These are phyloP conservation scores for Clarias magur DNA, from an alignment of 2,113 vertebrate genomes.

Conservation along the genomic window DNA sequence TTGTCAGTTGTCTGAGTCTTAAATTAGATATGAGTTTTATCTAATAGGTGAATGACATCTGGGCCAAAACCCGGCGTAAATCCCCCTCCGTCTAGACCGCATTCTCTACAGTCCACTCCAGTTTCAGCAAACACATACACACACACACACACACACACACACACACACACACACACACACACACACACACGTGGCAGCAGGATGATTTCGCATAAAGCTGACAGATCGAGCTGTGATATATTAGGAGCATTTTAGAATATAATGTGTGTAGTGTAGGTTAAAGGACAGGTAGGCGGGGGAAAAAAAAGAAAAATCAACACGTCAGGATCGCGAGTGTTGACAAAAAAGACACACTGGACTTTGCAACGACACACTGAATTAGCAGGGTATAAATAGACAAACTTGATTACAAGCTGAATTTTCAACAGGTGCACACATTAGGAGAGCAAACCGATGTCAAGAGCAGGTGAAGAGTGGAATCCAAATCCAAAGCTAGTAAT, in stretches of 20 bases:
- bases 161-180: neutral
- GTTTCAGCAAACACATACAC: conserved; percentile 45
- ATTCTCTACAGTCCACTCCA: conserved; percentile 70
- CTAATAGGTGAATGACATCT: conserved; percentile 76
- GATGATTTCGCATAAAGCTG: conserved; percentile 64
- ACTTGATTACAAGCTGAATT: neutral
- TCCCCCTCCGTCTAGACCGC: conserved; percentile 69
- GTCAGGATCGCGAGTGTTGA: neutral
- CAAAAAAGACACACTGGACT: neutral
- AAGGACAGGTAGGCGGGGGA: no score
- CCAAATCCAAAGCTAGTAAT: neutral
- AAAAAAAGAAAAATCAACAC: neutral
- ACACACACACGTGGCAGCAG: conserved; percentile 35
- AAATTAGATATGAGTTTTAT: conserved; percentile 70
- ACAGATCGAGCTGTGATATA: conserved; percentile 61
- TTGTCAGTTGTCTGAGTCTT: conserved; percentile 55
- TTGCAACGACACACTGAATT: neutral
- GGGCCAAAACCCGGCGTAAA: conserved; percentile 64
- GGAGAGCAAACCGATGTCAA: neutral
- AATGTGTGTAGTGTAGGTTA: neutral
- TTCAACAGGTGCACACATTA: neutral
- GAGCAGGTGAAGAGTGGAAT: neutral
- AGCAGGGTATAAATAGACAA: neutral
- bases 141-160: conserved; percentile 8
- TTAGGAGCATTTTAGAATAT: neutral